Percentiles rank a stretch among this genome's conserved stretches.
These are phyloP conservation scores for Tursiops truncatus DNA, from an alignment of 2,113 vertebrate species.

Conservation along the genomic window DNA sequence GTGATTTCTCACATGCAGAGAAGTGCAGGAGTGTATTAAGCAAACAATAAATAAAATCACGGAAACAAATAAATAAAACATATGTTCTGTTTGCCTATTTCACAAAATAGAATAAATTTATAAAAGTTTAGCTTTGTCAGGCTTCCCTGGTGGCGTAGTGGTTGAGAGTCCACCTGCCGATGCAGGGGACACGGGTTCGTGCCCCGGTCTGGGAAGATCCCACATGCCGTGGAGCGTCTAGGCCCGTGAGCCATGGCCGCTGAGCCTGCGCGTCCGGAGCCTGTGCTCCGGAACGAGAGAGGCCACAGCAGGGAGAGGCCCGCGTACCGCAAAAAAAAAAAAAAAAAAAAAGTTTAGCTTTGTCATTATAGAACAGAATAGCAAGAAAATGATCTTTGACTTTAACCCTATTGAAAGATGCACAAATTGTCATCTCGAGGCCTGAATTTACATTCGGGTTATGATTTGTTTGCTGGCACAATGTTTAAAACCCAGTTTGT, in stretches of 20 bases:
- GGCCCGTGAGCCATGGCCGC: no score
- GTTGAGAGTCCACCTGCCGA: no score
- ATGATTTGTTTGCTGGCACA: background rate
- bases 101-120: constrained; percentile 8
- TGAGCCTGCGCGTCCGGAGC: no score
- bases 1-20: constrained; percentile 9
- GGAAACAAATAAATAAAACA: background rate
- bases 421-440: background rate
- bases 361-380: background rate
- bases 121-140: background rate
- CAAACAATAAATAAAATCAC: constrained; percentile 31
- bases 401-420: background rate
- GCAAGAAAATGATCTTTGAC: background rate
- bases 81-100: background rate
- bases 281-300: no score
- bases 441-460: background rate
- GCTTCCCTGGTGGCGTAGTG: no score
- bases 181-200: no score
- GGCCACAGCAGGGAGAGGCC: no score
- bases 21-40: background rate
- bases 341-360: background rate
- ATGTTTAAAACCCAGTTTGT: background rate
- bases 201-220: no score
- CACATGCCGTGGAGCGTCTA: no score
- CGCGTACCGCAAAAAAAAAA: no score